Evolutionary conservation across 1,140 invertebrate species (phyloP).

Genomic region (Drosophila obscura): DNA sequence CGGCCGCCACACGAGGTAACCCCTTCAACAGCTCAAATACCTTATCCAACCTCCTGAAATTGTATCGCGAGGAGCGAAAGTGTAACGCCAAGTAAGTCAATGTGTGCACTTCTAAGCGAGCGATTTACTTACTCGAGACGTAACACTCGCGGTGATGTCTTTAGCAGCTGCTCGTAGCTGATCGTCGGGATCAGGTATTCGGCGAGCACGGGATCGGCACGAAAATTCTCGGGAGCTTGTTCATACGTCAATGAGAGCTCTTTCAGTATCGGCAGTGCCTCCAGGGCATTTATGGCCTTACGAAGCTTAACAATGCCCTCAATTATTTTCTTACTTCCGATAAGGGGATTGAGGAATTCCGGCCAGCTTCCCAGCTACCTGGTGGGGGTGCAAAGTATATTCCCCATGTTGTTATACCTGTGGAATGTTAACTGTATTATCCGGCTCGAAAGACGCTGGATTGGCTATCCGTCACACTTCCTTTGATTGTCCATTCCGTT

Average conservation of each 20-base stretch:
- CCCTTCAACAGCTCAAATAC: conserved; percentile 46
- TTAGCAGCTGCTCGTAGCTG: conserved; percentile 64
- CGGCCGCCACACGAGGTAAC: conserved; percentile 68
- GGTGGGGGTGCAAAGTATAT: conserved; percentile 22
- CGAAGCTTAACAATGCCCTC: conserved; percentile 54
- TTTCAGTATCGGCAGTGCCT: conserved; percentile 53
- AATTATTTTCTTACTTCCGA: conserved; percentile 22
- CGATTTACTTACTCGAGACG: neutral
- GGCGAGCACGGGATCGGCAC: conserved; percentile 23
- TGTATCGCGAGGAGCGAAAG: conserved; percentile 68
- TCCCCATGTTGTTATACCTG: no score
- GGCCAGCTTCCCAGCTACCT: conserved; percentile 49
- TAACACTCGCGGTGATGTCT: conserved; percentile 41
- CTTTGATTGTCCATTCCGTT: no score
- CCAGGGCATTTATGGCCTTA: neutral
- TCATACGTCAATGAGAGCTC: conserved; percentile 41
- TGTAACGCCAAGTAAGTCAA: conserved; percentile 65
- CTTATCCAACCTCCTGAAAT: conserved; percentile 46
- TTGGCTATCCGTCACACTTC: no score
- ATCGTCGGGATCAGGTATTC: conserved; percentile 52
- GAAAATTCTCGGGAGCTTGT: conserved; percentile 64
- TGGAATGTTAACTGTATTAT: no score
- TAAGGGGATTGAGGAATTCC: conserved; percentile 30
- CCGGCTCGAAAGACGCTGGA: no score
- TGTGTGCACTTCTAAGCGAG: neutral